These are phyloP conservation scores for Conomelus anceps DNA, from an alignment of 2,888 invertebrate genomes.

Conservation along the genomic window DNA sequence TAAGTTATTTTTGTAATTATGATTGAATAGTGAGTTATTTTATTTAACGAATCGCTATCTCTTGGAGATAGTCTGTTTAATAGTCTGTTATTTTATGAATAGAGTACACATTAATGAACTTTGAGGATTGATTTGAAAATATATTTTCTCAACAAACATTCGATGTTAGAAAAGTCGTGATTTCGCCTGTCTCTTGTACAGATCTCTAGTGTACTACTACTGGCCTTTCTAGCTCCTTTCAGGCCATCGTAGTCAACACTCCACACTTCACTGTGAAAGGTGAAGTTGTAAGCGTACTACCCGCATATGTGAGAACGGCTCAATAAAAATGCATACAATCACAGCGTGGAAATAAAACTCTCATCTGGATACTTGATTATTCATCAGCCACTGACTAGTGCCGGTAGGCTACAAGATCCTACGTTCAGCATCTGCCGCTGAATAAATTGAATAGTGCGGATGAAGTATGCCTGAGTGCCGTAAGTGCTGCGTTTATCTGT, in stretches of 20 bases:
- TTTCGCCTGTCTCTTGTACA: neutral
- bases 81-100: no score
- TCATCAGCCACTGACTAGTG: neutral
- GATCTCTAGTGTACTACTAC: no score
- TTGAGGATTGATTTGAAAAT: neutral
- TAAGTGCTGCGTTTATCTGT: neutral
- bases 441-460: neutral
- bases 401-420: neutral
- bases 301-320: neutral
- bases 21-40: no score
- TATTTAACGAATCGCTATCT: no score
- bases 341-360: no score
- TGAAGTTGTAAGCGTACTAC: neutral
- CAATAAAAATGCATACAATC: neutral
- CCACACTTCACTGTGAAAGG: neutral
- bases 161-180: neutral
- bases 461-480: neutral
- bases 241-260: neutral
- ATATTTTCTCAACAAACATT: neutral
- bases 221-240: neutral
- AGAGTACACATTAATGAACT: no score
- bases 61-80: no score
- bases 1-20: no score
- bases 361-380: neutral
- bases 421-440: neutral